phyloP scores from a whole-genome alignment of 2,113 vertebrate genomes.

The Malurus melanocephalus region DNA sequence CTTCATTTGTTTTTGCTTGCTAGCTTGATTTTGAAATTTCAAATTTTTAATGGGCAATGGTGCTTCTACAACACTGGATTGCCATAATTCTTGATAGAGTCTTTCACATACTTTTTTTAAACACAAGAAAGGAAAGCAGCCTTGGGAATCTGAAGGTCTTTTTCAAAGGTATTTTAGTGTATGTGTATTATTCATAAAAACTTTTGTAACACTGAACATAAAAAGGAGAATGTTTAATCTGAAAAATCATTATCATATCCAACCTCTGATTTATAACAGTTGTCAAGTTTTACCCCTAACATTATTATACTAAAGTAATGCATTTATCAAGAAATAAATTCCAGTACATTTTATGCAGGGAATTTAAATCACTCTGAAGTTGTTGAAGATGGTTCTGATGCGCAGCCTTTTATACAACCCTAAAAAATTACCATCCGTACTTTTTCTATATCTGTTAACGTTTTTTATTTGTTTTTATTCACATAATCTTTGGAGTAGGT shows the following conservation, averaged over 20 bases:
- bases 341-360: neutral
- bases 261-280: neutral
- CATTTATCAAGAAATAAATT: neutral
- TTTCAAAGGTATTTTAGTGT: neutral
- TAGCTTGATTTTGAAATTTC: neutral
- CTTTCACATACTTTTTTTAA: neutral
- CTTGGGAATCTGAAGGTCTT: neutral
- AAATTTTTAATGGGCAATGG: neutral
- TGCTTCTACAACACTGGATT: neutral
- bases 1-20: neutral
- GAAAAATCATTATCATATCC: neutral
- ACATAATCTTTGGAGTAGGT: neutral
- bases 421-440: neutral
- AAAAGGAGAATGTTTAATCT: neutral
- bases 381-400: neutral
- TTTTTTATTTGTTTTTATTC: neutral
- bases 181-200: neutral
- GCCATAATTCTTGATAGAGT: neutral
- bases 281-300: neutral
- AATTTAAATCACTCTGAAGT: neutral
- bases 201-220: neutral
- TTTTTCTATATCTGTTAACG: neutral
- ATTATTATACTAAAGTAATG: neutral
- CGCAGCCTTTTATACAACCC: neutral
- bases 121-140: neutral